phyloP scores from a whole-genome alignment of 2,113 vertebrate genomes.

The Calidris pugnax region DNA sequence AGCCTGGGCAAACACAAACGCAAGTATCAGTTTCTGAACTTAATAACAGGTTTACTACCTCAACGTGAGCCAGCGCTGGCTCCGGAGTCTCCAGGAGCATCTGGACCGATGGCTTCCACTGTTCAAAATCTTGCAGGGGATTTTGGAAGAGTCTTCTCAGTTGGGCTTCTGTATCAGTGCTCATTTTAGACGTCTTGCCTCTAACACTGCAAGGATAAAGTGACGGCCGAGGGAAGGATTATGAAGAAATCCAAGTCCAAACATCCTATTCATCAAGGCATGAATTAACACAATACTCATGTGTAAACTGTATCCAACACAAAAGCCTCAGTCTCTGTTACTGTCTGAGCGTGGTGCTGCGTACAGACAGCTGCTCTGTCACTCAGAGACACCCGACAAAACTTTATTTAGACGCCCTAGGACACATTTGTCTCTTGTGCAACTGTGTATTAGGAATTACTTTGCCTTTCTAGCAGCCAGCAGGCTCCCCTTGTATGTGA shows the following conservation, averaged over 20 bases:
- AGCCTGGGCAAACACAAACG: background rate
- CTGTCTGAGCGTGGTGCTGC: background rate
- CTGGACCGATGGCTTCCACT: conserved; percentile 80
- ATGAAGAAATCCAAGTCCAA: conserved; percentile 2
- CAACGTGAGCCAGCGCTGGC: conserved; percentile 79
- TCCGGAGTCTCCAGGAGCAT: conserved; percentile 82
- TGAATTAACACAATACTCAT: background rate
- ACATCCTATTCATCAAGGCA: background rate
- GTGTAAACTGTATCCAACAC: background rate
- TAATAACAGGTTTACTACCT: conserved; percentile 73
- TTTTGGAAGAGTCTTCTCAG: conserved; percentile 82
- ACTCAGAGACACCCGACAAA: background rate
- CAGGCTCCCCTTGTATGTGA: background rate
- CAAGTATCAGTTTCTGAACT: background rate
- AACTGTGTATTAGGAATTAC: background rate
- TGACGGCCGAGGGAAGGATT: background rate
- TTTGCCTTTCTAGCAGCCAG: background rate
- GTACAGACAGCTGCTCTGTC: conserved; percentile 3
- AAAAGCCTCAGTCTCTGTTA: conserved; percentile 11
- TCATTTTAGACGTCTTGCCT: conserved; percentile 76
- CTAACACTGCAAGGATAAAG: conserved; percentile 78
- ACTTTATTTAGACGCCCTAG: background rate
- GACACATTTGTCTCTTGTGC: background rate
- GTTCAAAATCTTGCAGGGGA: conserved; percentile 77
- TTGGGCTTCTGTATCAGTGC: conserved; percentile 67